Evolutionary conservation across 2,888 invertebrate genomes (phyloP).

Genomic region (Cheiracanthium punctorium): DNA sequence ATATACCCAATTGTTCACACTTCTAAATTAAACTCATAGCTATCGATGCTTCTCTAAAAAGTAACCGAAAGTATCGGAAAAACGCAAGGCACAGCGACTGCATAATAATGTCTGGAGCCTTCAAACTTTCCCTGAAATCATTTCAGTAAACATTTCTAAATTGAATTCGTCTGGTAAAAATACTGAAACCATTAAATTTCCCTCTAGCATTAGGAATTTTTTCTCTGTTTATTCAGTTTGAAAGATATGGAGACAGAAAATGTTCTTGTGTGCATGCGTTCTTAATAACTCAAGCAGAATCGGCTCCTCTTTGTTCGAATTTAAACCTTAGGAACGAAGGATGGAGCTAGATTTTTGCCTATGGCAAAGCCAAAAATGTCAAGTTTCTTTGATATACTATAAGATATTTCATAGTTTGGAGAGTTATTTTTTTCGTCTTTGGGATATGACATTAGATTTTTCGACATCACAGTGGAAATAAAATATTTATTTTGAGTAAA

Average conservation of each 20-base stretch:
- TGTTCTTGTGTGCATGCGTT: background rate
- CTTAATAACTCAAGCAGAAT: background rate
- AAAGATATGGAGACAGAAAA: background rate
- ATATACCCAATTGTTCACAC: no score
- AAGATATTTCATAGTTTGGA: background rate
- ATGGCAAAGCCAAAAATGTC: background rate
- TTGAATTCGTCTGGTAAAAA: background rate
- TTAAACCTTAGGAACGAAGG: background rate
- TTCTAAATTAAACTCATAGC: no score
- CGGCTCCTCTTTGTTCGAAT: background rate
- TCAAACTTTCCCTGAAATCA: no score
- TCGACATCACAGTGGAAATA: background rate
- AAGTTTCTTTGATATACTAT: background rate
- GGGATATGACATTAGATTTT: background rate
- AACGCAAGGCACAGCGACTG: no score
- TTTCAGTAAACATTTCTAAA: background rate
- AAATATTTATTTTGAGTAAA: background rate
- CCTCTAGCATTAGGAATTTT: background rate
- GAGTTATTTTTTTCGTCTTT: background rate
- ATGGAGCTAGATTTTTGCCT: background rate
- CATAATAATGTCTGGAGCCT: no score
- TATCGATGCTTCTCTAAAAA: no score
- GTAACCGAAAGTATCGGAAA: no score
- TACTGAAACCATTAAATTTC: background rate
- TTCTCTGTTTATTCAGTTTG: background rate